Percentiles rank a stretch among this genome's conserved stretches.
Conservation (phyloP, 2,113 vertebrate genomes). For the Blennius ocellaris region DNA sequence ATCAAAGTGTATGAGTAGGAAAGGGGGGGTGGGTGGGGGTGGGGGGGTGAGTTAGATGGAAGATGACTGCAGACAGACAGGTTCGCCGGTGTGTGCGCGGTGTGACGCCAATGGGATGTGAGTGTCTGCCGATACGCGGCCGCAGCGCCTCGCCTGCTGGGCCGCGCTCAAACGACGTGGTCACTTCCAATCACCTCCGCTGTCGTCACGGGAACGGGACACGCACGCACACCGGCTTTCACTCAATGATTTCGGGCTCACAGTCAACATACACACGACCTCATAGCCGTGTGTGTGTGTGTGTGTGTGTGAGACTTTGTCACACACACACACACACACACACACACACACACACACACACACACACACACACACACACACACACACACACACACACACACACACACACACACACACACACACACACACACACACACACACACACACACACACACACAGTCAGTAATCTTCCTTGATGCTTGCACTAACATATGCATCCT, state of each 20-base stretch:
- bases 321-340: slow-evolving; percentile 30
- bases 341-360: no score
- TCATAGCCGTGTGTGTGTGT: slow-evolving; percentile 11
- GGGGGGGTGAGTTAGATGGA: not conserved
- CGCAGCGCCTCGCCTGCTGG: slow-evolving; percentile 51
- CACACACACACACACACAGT: slow-evolving; percentile 28
- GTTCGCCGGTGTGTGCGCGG: not conserved
- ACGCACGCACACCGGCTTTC: slow-evolving; percentile 5
- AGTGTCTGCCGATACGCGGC: slow-evolving; percentile 41
- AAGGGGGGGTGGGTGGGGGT: not conserved
- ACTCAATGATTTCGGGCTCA: slow-evolving; percentile 48
- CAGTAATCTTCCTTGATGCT: slow-evolving; percentile 40
- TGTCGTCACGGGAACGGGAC: slow-evolving; percentile 28
- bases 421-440: slow-evolving; percentile 32
- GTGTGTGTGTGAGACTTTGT: no score
- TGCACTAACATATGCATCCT: slow-evolving; percentile 70
- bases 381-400: no score
- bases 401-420: slow-evolving; percentile 25
- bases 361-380: slow-evolving; percentile 38
- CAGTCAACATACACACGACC: slow-evolving; percentile 55
- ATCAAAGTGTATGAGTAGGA: not conserved
- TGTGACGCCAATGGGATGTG: slow-evolving; percentile 40
- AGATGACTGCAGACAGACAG: slow-evolving; percentile 33
- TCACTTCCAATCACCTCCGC: slow-evolving; percentile 60
- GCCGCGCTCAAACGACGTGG: slow-evolving; percentile 58